Percentiles rank a stretch among this genome's conserved stretches.
Conservation (phyloP, 2,113 vertebrate species). For the Calonectris borealis region DNA sequence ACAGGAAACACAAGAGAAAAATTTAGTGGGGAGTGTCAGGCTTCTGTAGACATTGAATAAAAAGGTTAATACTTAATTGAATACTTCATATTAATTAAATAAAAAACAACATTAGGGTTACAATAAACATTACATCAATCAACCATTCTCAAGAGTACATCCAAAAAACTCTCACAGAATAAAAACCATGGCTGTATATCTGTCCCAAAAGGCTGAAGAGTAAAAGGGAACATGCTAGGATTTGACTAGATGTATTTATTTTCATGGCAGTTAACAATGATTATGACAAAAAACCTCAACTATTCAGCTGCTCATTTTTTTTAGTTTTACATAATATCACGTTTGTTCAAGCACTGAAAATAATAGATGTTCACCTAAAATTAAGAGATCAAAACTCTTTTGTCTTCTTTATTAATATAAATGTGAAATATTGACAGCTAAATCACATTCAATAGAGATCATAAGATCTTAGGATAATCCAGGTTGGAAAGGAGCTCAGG, state of each 20-base stretch:
- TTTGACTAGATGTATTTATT: neutral
- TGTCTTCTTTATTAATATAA: neutral
- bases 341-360: neutral
- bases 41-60: neutral
- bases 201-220: neutral
- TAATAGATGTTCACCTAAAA: neutral
- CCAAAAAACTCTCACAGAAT: neutral
- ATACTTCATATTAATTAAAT: neutral
- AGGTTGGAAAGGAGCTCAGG: neutral
- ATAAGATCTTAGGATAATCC: neutral
- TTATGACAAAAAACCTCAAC: neutral
- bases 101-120: neutral
- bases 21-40: neutral
- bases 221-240: neutral
- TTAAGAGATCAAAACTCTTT: neutral
- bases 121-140: neutral
- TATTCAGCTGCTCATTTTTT: neutral
- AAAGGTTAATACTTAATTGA: neutral
- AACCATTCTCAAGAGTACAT: neutral
- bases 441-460: neutral
- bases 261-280: neutral
- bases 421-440: neutral
- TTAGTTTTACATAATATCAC: neutral
- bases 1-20: neutral
- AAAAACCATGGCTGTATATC: neutral